Evolutionary conservation across 2,113 vertebrate species (phyloP), one percentile per base, ranked within the genome.

Genomic region (Gymnorhina tibicen): DNA sequence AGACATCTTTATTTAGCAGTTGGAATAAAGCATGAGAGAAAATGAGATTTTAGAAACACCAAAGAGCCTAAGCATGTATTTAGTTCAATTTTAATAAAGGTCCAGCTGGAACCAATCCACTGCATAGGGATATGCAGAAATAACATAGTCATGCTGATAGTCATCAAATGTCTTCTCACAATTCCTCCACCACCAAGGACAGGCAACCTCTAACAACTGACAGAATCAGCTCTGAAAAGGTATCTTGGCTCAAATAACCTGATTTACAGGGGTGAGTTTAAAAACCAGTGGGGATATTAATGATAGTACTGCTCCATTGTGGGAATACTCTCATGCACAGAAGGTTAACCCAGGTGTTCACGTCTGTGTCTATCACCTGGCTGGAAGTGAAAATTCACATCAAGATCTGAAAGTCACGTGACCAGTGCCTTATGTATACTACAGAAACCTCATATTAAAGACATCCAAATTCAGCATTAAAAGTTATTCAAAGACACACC

Each of bases 91-190:
- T 85, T 95, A 87, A 53, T 95, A 87, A 79, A 50, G 46, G 67
- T 87, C 93, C 94, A 96, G 81, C 74, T 95, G 94, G 94, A 97
- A 87, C 8, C 53, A 72, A 60, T 85, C 89, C 78, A 87, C 69
- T 91, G 83, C 69, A 69, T 19, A 89, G 93, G 70, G 64, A 52
- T 92, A 74, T 55, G 76, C 80, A 90, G 85, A 56, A 95, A 91
- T 89, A 91, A 91, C 80, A 66, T 5, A 95, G 84, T 94, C 89
- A 78, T 85, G 41, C 58, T 87, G 94, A 91, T 49, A 89, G 77
- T 73, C 81, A 85, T 81, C 89, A 95, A 82, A 82, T 37, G 44
- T 32, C 77, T 94, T 73, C 81, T 92, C 49, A 63, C 50, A 70
- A 19, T 60, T 89, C 35, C 56, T n/a, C 58, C 37, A 55, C 28